phyloP scores from a whole-genome alignment of 2,888 invertebrate species.

The Romanomermis culicivorax region DNA sequence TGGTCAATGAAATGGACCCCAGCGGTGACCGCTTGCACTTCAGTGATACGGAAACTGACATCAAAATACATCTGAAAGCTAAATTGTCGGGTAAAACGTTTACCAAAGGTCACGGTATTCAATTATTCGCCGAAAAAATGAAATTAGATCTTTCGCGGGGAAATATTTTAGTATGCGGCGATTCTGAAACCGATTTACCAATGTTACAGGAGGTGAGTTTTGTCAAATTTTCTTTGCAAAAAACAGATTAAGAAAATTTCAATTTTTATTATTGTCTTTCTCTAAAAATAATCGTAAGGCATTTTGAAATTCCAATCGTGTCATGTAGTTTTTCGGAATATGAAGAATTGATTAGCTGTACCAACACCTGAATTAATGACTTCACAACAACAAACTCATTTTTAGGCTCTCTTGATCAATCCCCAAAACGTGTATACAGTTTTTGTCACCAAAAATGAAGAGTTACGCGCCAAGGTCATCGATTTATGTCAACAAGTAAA shows the following conservation, averaged over 20 bases:
- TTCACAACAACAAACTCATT: not conserved
- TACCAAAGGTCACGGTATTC: constrained; percentile 25
- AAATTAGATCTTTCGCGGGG: constrained; percentile 22
- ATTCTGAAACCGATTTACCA: constrained; percentile 25
- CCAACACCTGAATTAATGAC: too few relatives aligned
- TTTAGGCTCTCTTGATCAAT: constrained; percentile 16
- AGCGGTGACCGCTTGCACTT: constrained; percentile 16
- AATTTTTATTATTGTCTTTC: too few relatives aligned
- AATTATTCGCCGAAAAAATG: constrained; percentile 20
- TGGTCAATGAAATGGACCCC: constrained; percentile 22
- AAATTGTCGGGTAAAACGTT: constrained; percentile 21
- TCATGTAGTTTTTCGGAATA: too few relatives aligned
- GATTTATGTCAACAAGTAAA: constrained; percentile 19
- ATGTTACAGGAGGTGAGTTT: constrained; percentile 21
- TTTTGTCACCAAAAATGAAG: constrained; percentile 20
- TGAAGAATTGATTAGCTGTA: too few relatives aligned
- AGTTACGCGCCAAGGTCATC: constrained; percentile 13
- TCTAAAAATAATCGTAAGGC: too few relatives aligned
- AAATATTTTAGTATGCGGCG: constrained; percentile 26
- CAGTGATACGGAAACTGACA: constrained; percentile 22
- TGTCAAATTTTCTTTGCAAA: too few relatives aligned
- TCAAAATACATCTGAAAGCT: constrained; percentile 21
- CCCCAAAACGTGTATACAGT: constrained; percentile 22
- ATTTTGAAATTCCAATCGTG: too few relatives aligned
- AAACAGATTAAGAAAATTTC: not conserved